phyloP scores from a whole-genome alignment of 2,888 invertebrate species.

The Drosophila quinaria region DNA sequence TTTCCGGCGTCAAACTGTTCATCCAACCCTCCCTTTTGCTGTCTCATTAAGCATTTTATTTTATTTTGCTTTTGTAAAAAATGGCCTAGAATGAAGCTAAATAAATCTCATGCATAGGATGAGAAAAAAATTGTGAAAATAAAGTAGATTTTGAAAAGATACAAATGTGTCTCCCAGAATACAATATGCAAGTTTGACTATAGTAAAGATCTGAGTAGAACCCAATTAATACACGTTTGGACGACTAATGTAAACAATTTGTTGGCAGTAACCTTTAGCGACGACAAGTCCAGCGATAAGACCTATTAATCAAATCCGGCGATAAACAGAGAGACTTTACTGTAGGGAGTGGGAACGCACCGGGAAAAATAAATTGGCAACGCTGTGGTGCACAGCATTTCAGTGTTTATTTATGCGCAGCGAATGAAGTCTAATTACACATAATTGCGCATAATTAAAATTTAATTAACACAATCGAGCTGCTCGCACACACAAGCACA shows the following conservation, averaged over 20 bases:
- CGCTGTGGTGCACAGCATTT: constrained; percentile 51
- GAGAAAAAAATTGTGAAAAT: neutral
- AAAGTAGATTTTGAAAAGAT: neutral
- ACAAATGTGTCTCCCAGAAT: constrained; percentile 5
- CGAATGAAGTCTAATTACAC: constrained; percentile 67
- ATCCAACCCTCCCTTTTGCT: neutral
- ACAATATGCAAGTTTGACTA: neutral
- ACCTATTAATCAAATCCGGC: constrained; percentile 44
- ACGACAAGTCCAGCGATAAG: constrained; percentile 52
- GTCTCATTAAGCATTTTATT: neutral
- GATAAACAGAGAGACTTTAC: constrained; percentile 33
- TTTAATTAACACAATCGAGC: constrained; percentile 79
- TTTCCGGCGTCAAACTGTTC: neutral
- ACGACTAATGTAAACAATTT: constrained; percentile 60
- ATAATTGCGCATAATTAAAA: constrained; percentile 75
- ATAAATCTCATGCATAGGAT: neutral
- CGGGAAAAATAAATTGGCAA: constrained; percentile 60
- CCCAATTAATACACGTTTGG: constrained; percentile 40
- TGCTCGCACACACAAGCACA: constrained; percentile 38
- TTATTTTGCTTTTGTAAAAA: neutral
- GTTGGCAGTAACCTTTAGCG: constrained; percentile 49
- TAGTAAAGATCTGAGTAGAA: constrained; percentile 10
- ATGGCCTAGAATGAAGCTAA: neutral
- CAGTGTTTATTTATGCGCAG: constrained; percentile 55
- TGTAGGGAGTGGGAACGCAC: constrained; percentile 10